These are phyloP conservation scores for Andrena trimmerana DNA, from an alignment of 2,888 invertebrate genomes.

Conservation along the genomic window DNA sequence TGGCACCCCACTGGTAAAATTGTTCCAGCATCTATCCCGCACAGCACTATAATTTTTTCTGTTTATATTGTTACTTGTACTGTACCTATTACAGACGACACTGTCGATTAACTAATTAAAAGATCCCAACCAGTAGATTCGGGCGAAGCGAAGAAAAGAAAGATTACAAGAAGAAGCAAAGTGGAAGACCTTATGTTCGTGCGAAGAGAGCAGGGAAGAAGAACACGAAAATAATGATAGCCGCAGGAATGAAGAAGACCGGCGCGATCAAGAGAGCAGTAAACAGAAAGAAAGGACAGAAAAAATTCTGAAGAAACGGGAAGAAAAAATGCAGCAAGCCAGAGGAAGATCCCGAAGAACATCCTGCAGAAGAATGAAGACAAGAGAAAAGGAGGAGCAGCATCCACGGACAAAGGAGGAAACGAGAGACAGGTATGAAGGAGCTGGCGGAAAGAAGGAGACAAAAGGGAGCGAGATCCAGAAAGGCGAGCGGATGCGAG, in stretches of 20 bases:
- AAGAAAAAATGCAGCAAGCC: conserved; percentile 3
- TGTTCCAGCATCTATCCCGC: no score
- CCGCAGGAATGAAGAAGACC: neutral
- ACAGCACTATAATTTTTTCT: no score
- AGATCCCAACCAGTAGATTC: no score
- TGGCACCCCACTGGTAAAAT: no score
- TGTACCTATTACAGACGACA: no score
- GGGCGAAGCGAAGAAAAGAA: no score
- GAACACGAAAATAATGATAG: neutral
- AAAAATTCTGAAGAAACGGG: conserved; percentile 4
- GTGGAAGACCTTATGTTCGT: neutral
- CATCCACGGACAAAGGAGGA: neutral
- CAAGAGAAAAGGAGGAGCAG: neutral
- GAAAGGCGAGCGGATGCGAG: neutral
- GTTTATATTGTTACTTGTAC: no score
- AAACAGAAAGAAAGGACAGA: neutral
- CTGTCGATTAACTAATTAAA: no score
- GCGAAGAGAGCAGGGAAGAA: neutral
- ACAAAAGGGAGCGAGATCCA: neutral
- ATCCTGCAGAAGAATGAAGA: conserved; percentile 15
- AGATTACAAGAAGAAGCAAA: no score
- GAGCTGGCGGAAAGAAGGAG: neutral
- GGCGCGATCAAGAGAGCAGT: neutral
- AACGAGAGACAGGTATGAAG: neutral
- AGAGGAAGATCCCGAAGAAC: conserved; percentile 13